A percentile compares a stretch with the other conserved stretches of the same genome.
phyloP scores from a whole-genome alignment of 1,140 invertebrate genomes.

The Leptinotarsa defecta region DNA sequence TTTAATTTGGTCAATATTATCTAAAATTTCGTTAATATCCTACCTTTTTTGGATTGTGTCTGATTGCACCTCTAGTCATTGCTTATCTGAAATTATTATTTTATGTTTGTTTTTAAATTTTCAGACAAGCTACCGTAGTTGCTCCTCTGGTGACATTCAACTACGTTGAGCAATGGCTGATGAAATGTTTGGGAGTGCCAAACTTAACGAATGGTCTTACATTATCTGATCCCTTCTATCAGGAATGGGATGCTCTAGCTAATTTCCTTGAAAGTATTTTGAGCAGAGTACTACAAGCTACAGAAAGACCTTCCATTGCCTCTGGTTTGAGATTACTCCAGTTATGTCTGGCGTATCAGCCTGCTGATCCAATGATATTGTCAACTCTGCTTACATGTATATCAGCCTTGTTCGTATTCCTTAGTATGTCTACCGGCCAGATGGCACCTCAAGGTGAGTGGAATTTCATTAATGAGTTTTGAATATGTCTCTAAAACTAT shows the following conservation, averaged over 20 bases:
- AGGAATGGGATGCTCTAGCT: slow-evolving; percentile 86
- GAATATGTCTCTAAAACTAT: too few relatives aligned
- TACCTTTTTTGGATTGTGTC: too few relatives aligned
- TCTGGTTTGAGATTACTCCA: slow-evolving; percentile 72
- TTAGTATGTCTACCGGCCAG: slow-evolving; percentile 83
- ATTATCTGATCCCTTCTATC: slow-evolving; percentile 67
- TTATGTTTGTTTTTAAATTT: slow-evolving; percentile 15
- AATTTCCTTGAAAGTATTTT: slow-evolving; percentile 77
- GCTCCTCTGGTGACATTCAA: slow-evolving; percentile 80
- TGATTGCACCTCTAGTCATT: too few relatives aligned
- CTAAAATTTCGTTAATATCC: too few relatives aligned
- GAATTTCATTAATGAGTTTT: too few relatives aligned
- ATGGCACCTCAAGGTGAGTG: slow-evolving; percentile 61
- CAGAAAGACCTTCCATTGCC: slow-evolving; percentile 69
- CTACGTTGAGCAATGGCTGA: slow-evolving; percentile 78
- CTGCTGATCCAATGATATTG: slow-evolving; percentile 75
- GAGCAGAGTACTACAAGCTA: slow-evolving; percentile 68
- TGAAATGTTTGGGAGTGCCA: slow-evolving; percentile 57
- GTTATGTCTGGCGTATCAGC: slow-evolving; percentile 75
- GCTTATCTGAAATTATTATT: neutral
- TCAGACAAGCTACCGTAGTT: slow-evolving; percentile 75
- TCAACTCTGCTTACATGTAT: slow-evolving; percentile 86
- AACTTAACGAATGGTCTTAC: slow-evolving; percentile 52
- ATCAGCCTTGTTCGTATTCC: slow-evolving; percentile 86
- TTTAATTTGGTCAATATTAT: too few relatives aligned